Evolutionary conservation across 2,113 vertebrate species (phyloP).

Genomic region (Myiozetetes cayanensis): DNA sequence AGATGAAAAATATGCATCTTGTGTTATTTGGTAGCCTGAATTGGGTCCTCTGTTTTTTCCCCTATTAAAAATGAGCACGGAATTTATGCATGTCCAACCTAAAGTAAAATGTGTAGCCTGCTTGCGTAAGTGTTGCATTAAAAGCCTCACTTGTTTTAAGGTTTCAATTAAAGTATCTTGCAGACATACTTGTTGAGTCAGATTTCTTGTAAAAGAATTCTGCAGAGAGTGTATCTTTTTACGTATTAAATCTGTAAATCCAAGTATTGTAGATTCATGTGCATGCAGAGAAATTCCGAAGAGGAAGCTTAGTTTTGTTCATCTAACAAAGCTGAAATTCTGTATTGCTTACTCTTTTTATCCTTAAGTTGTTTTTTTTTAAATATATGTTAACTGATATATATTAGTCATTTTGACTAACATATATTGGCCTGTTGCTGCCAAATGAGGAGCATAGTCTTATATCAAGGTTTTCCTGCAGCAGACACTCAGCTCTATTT

Average conservation of each 20-base stretch:
- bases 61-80: constrained; percentile 27
- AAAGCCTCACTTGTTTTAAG: constrained; percentile 22
- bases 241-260: background rate
- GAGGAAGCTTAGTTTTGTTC: background rate
- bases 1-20: constrained; percentile 14
- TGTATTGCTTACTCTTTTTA: background rate
- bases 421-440: background rate
- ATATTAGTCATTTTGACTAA: constrained; percentile 13
- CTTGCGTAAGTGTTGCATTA: constrained; percentile 60
- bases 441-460: background rate
- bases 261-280: background rate
- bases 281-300: background rate
- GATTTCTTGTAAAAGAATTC: background rate
- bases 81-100: constrained; percentile 26
- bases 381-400: background rate
- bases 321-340: background rate
- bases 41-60: constrained; percentile 14
- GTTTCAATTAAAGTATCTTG: constrained; percentile 2
- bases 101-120: constrained; percentile 36
- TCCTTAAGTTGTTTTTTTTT: constrained; percentile 12
- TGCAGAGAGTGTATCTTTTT: background rate
- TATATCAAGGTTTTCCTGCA: background rate
- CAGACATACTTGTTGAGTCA: background rate
- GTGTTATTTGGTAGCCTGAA: background rate
- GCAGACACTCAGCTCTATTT: background rate